Evolutionary conservation across 53 echinoderm and acorn worm species (phyloP), one percentile per base, ranked within the genome.

Genomic region (Patiria pectinifera): DNA sequence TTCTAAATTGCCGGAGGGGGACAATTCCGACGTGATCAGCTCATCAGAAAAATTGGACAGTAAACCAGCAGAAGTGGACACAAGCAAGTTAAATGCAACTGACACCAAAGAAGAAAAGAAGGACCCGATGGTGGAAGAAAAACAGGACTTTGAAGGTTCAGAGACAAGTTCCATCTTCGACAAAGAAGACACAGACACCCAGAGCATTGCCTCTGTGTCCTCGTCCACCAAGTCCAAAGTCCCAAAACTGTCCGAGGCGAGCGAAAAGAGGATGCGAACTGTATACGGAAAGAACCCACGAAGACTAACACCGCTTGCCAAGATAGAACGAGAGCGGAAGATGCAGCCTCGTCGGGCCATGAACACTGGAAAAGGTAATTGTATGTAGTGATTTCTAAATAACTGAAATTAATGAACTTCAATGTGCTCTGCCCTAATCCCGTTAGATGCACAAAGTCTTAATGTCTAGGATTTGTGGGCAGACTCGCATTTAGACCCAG

Each of bases 271-370:
- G 70, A 90, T 90, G 90, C 81, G 81, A 47, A 63, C 90, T 45
- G 23, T 81, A 13, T 90, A 90, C 63, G 90, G 90, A 22, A 90
- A 66, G 81, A 90, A 81, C 63, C 82, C 81, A 4, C 58, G 81
- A 46, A 61, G 48, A 23, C 90, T 69, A 2, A 45, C 59, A 8
- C 80, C 86, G 8, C 62, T 85, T 21, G 45, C 46, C 80, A 93
- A 87, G 87, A 87, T 11, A 69, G 59, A 44, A 9, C 76, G 14
- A 49, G 82, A 82, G 45, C 72, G 21, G 9, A 62, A n/a, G 45
- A 2, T 11, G 22, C 76, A 11, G 63, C 59, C 82, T 16, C 13
- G 26, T 58, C 79, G 88, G 80, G n/a, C 60, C 21, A 43, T 71
- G 43, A 72, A 59, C 22, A 6, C 49, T 69, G 75, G 44, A 61